Evolutionary conservation across 2,797 vertebrate genomes (phyloP), one percentile per base, ranked within the genome.

Genomic region (Glyptemys insculpta): DNA sequence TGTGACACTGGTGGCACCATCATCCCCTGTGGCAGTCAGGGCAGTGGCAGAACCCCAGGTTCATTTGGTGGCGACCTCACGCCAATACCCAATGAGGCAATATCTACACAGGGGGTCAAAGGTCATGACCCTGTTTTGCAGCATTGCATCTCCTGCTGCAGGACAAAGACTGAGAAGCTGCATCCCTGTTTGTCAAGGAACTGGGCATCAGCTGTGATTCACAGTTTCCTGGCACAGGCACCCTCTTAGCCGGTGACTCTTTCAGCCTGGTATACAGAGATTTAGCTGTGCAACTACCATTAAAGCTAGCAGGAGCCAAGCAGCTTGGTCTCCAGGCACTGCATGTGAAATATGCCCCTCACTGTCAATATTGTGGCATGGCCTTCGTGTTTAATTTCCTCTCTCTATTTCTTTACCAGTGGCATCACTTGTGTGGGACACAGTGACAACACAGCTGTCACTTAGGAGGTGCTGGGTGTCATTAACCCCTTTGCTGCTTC

Each of bases 401-500:
- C 44, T 29, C 41, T 29, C 44, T 47, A 25, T 29, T 47, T 76
- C 44, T 76, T 76, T 76, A 47, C 44, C 8, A 14, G 74, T 47
- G 41, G 74, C 44, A 15, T 76, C 25, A 47, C 74, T 47, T 47
- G 74, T 76, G 9, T 14, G 6, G 14, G 44, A 47, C 14, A 37
- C n/a, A 68, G 27, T 18, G 74, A 49, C 74, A 31, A 78, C 23
- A 25, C 5, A 27, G 5, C 57, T 49, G 74, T 12, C 90, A 12
- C 54, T 23, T 7, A 4, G 37, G 59, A 44, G 4, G 2, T 29
- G 0, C 5, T 50, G 87, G 6, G 49, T 8, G 44, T 34, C 59
- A 1, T 86, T 62, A 12, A 81, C 59, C 31, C 27, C 14, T 72
- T n/a, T 44, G 41, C n/a, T 0, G 0, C 44, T 85, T 78, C 47